Conservation (phyloP, 2,113 vertebrate genomes). For the Lucifuga dentata region DNA sequence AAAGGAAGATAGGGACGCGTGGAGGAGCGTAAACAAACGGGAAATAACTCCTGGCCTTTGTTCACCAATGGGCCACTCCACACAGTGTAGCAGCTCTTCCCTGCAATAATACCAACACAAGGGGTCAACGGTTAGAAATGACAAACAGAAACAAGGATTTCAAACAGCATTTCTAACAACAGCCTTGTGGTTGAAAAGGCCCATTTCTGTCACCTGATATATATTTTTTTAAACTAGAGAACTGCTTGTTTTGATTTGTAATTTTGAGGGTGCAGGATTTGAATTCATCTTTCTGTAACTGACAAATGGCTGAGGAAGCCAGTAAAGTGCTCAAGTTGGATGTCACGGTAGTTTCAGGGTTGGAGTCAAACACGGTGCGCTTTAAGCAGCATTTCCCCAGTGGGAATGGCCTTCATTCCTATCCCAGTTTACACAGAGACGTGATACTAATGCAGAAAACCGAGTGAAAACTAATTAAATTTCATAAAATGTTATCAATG, state of each 20-base stretch:
- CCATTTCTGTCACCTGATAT: background rate
- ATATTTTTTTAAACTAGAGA: background rate
- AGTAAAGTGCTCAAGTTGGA: too few relatives aligned
- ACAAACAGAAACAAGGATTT: background rate
- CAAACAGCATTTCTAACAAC: background rate
- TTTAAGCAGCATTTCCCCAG: too few relatives aligned
- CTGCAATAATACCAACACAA: constrained; percentile 71
- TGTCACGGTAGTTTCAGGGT: background rate
- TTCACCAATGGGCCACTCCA: constrained; percentile 95
- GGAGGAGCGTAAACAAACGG: constrained; percentile 88
- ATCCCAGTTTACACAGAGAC: background rate
- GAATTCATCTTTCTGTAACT: background rate
- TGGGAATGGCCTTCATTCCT: background rate
- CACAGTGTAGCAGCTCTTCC: constrained; percentile 87
- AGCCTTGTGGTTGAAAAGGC: background rate
- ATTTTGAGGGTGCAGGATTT: background rate
- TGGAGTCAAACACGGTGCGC: background rate
- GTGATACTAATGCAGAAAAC: background rate
- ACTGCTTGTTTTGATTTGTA: background rate
- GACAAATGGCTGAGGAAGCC: too few relatives aligned
- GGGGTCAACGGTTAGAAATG: constrained; percentile 17
- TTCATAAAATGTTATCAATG: background rate
- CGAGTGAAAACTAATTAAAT: background rate
- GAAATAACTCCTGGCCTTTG: constrained; percentile 91
- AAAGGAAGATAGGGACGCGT: constrained; percentile 87